Percentiles rank a stretch among this genome's conserved stretches.
Evolutionary conservation across 2,113 vertebrate species (phyloP).

Genomic region (Trematocara macrostoma): DNA sequence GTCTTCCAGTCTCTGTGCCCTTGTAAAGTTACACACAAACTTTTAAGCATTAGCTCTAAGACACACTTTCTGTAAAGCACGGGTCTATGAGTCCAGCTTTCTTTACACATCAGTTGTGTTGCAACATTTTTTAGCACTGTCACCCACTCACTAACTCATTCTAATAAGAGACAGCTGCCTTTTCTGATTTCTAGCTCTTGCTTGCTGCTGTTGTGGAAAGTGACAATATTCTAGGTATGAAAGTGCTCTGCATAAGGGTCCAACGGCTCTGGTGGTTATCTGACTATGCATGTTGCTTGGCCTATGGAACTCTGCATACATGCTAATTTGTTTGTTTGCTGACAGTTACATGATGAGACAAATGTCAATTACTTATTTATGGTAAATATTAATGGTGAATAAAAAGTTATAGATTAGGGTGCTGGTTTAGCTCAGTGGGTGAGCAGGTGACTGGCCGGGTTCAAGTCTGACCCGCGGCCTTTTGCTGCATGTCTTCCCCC

Average conservation of each 20-base stretch:
- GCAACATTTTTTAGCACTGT: neutral
- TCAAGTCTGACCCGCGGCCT: neutral
- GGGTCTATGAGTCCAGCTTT: neutral
- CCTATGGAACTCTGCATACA: neutral
- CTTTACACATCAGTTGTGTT: neutral
- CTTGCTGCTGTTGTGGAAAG: neutral
- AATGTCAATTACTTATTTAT: neutral
- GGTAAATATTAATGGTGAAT: neutral
- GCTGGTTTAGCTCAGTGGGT: neutral
- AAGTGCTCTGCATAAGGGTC: neutral
- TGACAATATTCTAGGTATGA: neutral
- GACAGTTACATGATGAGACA: neutral
- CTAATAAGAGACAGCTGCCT: neutral
- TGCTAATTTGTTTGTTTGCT: neutral
- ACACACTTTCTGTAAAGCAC: neutral
- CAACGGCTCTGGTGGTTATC: neutral
- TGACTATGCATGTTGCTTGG: neutral
- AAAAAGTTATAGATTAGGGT: neutral
- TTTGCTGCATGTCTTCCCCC: neutral
- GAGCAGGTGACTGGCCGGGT: neutral
- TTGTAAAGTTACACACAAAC: neutral
- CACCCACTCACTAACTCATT: conserved; percentile 8
- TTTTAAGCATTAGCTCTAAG: neutral
- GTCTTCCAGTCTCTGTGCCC: neutral
- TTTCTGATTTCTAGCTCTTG: neutral